These are phyloP conservation scores for Chloroceryle aenea DNA, from an alignment of 2,113 vertebrate species.

Conservation along the genomic window DNA sequence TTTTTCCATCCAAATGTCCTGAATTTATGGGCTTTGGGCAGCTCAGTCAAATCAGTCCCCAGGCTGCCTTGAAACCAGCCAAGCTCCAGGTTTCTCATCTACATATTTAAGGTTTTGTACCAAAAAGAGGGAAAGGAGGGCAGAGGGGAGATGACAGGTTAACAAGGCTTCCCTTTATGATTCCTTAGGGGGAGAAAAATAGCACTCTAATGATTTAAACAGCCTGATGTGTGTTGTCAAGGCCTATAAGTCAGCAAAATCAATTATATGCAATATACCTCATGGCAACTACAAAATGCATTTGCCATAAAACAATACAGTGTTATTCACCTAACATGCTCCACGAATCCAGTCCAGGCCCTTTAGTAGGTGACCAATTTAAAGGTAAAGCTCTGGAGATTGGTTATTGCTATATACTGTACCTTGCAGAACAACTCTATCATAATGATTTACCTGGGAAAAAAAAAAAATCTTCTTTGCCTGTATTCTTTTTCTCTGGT, in stretches of 20 bases:
- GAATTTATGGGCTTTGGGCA: constrained; percentile 5
- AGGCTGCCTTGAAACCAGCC: not conserved
- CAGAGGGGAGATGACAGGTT: not conserved
- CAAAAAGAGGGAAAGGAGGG: not conserved
- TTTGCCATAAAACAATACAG: not conserved
- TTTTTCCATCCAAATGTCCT: constrained; percentile 7
- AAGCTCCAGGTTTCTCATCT: constrained; percentile 27
- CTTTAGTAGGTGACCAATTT: constrained; percentile 27
- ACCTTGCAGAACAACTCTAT: not conserved
- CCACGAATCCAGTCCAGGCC: not conserved
- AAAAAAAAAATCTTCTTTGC: not conserved
- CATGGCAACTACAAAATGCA: constrained; percentile 25
- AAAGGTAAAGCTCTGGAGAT: not conserved
- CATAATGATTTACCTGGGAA: not conserved
- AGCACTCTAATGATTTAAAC: constrained; percentile 58
- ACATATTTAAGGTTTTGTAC: constrained; percentile 24
- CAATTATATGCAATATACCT: not conserved
- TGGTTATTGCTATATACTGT: not conserved
- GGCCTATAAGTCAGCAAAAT: constrained; percentile 41
- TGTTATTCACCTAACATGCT: constrained; percentile 1
- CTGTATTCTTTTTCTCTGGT: not conserved
- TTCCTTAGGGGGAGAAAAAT: constrained; percentile 43
- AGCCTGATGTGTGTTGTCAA: constrained; percentile 12
- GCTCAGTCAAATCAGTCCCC: constrained; percentile 4
- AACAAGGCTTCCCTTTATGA: constrained; percentile 16